Percentiles rank a stretch among this genome's conserved stretches.
Conservation (phyloP, 2,888 invertebrate species). For the Acanthacorydalis orientalis region DNA sequence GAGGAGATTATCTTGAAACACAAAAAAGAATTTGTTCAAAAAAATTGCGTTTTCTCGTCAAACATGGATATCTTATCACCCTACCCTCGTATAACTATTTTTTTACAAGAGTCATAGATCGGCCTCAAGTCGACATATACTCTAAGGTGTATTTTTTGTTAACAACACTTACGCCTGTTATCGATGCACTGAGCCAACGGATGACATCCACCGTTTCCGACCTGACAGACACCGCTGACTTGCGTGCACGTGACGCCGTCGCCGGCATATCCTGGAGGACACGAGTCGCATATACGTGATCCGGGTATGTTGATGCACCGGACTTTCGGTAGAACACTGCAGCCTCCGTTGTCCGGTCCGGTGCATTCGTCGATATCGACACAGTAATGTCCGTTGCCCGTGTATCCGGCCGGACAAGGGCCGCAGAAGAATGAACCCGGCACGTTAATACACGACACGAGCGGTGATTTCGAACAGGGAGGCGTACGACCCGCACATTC, state of each 20-base stretch:
- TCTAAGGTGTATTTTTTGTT: neutral
- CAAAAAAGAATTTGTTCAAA: too few species aligned
- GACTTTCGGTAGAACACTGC: conserved; percentile 64
- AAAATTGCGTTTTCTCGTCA: too few species aligned
- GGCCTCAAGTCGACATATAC: too few species aligned
- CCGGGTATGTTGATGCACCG: conserved; percentile 76
- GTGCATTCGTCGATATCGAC: conserved; percentile 80
- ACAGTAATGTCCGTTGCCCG: conserved; percentile 77
- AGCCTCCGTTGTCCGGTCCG: conserved; percentile 73
- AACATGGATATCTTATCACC: too few species aligned
- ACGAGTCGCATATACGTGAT: conserved; percentile 68
- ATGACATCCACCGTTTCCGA: conserved; percentile 78
- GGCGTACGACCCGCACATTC: conserved; percentile 60
- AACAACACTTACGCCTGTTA: conserved; percentile 31
- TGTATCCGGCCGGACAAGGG: conserved; percentile 71
- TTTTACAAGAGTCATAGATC: too few species aligned
- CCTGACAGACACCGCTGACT: conserved; percentile 46
- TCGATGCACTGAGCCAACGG: conserved; percentile 62
- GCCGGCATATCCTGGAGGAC: conserved; percentile 77
- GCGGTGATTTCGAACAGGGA: conserved; percentile 65
- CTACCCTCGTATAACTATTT: too few species aligned
- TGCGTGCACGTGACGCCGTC: conserved; percentile 62
- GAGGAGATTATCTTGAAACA: too few species aligned
- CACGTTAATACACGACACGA: conserved; percentile 72
- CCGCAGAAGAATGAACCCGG: conserved; percentile 83